Conservation (phyloP, 1,140 invertebrate species). For the Myzus persicae region DNA sequence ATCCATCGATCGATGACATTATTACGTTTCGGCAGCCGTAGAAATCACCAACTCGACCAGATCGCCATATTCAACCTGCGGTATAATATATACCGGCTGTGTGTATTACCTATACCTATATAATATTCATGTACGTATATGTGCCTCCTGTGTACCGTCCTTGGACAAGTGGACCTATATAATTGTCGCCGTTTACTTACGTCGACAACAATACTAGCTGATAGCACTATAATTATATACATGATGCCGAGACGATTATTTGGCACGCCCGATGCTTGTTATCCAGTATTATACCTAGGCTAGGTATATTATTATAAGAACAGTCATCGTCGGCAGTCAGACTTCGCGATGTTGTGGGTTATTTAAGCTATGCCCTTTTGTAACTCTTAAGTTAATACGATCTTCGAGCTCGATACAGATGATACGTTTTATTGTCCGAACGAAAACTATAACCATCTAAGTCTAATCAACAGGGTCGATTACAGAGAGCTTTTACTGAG, state of each 20-base stretch:
- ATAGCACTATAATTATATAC: background rate
- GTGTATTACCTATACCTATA: background rate
- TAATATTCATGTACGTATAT: background rate
- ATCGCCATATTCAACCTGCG: background rate
- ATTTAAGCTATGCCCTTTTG: background rate
- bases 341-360: background rate
- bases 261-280: slow-evolving; percentile 5
- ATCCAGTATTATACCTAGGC: background rate
- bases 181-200: background rate
- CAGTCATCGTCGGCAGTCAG: background rate
- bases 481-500: background rate
- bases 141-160: background rate
- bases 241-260: background rate
- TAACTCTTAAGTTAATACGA: too few species aligned
- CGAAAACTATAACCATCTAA: background rate
- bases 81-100: background rate
- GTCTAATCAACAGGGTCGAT: background rate
- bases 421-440: background rate
- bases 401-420: background rate
- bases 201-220: background rate
- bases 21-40: background rate
- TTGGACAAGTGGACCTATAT: background rate
- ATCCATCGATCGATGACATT: background rate
- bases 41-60: background rate
- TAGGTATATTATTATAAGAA: background rate